Evolutionary conservation across 2,113 vertebrate genomes (phyloP).

Genomic region (Xenus cinereus): DNA sequence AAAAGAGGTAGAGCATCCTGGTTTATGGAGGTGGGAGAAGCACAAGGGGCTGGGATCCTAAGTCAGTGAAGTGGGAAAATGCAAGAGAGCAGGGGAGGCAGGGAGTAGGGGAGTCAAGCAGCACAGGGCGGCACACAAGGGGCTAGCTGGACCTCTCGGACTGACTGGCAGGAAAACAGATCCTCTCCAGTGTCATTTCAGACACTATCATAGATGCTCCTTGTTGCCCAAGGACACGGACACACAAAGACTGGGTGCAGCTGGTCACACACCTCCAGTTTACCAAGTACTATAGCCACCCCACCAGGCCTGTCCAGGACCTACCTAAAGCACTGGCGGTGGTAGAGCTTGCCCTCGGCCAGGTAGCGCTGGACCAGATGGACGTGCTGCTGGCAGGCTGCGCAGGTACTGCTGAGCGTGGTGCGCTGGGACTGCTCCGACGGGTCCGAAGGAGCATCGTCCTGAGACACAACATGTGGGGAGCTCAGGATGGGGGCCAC

Average conservation of each 20-base stretch:
- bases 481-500: background rate
- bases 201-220: accelerated
- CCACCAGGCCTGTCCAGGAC: background rate
- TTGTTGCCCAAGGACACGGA: accelerated
- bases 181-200: background rate
- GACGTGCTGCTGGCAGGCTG: conserved; percentile 88
- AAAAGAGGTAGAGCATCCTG: background rate
- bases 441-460: background rate
- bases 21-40: background rate
- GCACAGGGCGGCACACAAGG: background rate
- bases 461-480: background rate
- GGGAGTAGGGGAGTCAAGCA: background rate
- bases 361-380: conserved; percentile 95
- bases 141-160: background rate
- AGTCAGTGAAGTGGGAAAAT: background rate
- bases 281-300: accelerated
- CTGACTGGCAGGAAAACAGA: background rate
- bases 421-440: background rate
- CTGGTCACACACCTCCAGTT: background rate
- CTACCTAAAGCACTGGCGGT: conserved; percentile 97
- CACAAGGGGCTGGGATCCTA: background rate
- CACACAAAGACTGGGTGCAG: background rate
- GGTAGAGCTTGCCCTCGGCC: conserved; percentile 90
- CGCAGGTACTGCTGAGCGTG: conserved; percentile 85
- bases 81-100: background rate